Base-by-base conservation (phyloP, 2,113 vertebrate species). In the Ophiodon elongatus region DNA sequence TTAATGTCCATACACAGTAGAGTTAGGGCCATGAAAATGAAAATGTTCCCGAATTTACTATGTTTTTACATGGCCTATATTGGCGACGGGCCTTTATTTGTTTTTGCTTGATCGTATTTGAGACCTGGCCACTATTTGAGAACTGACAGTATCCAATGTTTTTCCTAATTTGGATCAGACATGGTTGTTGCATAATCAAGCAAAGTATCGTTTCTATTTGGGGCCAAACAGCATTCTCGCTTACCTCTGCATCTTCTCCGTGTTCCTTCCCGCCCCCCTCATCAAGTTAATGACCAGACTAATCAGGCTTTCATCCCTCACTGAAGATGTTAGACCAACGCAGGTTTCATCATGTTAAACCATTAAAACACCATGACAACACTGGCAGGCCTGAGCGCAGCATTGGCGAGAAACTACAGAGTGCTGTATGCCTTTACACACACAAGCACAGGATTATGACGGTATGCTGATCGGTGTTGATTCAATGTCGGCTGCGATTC, bases 271-370 rank as follows among this genome's bases (percentile, higher is more conserved):
- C 68, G 43, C 43, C 25, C 43, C 59, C 37, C 62, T 82, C 54
- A 70, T 83, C 59, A 45, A 45, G 27, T 57, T 76, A 76, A 76
- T 76, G 68, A 79, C 35, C 75, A 76, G 47, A 76, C 76, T 75
- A 74, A 88, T 88, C 77, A 73, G 74, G 41, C 79, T 47, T 33
- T 59, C 70, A 66, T 47, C 70, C 69, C 19, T 74, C 65, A 13
- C 65, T 82, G 25, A 65, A 43, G 74, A 81, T 23, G 50, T 71
- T 8, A 45, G 19, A 71, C 60, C 21, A 45, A 33, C 52, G 37
- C 45, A 59, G 47, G 67, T 69, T 57, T 65, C 76, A 85, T 62
- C 35, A 45, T 1, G 63, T 39, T 25, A 29, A 39, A 47, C 11
- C 37, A 57, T 47, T 29, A 57, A 52, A 4, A 43, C 35, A 65